A percentile compares a stretch with the other conserved stretches of the same genome.
phyloP scores from a whole-genome alignment of 2,113 vertebrate species.

The Stigmatopora nigra region DNA sequence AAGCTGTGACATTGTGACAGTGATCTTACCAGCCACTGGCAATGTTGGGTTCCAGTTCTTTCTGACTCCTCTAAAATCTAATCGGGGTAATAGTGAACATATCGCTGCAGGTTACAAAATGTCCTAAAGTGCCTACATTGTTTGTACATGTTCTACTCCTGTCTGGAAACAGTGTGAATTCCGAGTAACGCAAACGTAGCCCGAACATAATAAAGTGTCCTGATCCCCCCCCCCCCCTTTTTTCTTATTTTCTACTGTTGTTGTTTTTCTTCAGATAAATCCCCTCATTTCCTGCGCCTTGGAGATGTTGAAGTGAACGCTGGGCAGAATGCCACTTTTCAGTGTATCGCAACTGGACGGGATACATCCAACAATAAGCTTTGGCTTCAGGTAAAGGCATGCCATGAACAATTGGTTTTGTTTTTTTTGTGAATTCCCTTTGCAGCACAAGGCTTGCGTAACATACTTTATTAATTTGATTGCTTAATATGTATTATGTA shows the following conservation, averaged over 20 bases:
- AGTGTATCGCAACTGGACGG: constrained; percentile 93
- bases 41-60: constrained; percentile 20
- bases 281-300: constrained; percentile 94
- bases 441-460: too few species aligned
- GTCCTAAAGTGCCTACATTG: constrained; percentile 13
- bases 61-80: constrained; percentile 29
- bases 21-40: constrained; percentile 36
- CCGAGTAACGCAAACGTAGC: not conserved
- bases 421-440: not conserved
- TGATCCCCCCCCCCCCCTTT: too few species aligned
- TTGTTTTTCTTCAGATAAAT: constrained; percentile 81
- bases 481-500: too few species aligned
- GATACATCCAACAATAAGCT: constrained; percentile 92
- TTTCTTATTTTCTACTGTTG: not conserved
- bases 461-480: too few species aligned
- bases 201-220: not conserved
- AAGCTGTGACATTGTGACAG: constrained; percentile 30
- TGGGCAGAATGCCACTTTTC: constrained; percentile 97
- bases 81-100: constrained; percentile 33
- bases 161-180: not conserved
- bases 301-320: constrained; percentile 99
- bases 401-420: not conserved
- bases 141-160: constrained; percentile 17
- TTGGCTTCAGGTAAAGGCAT: constrained; percentile 86
- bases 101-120: constrained; percentile 18